Base-by-base conservation (phyloP, 2,113 vertebrate species). In the Corydoras maculifer region DNA sequence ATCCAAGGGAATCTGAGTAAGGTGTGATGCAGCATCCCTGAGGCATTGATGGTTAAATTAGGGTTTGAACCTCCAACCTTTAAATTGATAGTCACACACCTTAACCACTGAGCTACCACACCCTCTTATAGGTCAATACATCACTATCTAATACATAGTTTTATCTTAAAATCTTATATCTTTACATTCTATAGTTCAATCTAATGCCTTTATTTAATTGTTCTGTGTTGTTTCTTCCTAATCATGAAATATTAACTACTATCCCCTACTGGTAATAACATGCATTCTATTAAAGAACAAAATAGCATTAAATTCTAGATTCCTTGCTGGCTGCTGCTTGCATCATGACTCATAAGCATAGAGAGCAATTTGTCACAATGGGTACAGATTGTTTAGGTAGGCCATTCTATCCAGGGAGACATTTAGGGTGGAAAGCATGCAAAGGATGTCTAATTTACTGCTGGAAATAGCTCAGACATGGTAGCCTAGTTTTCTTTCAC, bases 401-500 rank as follows among this genome's bases (percentile, higher is more conserved):
- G 30, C 9, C 49, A 31, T 68, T 54, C 10, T 62, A 62, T 64
- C 49, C 62, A 58, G 7, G 18, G 60, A 57, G 58, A 32, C 18
- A 54, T 54, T 68, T 64, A 48, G 51, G 35, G n/a, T 50, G 32
- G 72, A 25, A 71, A 63, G 31, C 54, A 32, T 63, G 53, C 57
- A 67, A 6, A 53, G 53, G 57, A 67, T 70, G 32, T 67, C 32
- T 70, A 58, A 66, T 60, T 25, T 53, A 63, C n/a, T 43, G 59
- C 60, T 63, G 10, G 58, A 76, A 76, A 76, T 71, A 72, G 68
- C 58, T 54, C 57, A 70, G 43, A 79, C 63, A 66, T 51, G 13
- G 60, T 62, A 74, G 66, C 78, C 78, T 74, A 79, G 78, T 74
- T 79, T 76, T 70, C 49, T 72, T 73, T 43, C 13, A 72, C 65